Percentiles rank a stretch among this genome's conserved stretches.
phyloP scores from a whole-genome alignment of 2,113 vertebrate species.

The Egretta garzetta region DNA sequence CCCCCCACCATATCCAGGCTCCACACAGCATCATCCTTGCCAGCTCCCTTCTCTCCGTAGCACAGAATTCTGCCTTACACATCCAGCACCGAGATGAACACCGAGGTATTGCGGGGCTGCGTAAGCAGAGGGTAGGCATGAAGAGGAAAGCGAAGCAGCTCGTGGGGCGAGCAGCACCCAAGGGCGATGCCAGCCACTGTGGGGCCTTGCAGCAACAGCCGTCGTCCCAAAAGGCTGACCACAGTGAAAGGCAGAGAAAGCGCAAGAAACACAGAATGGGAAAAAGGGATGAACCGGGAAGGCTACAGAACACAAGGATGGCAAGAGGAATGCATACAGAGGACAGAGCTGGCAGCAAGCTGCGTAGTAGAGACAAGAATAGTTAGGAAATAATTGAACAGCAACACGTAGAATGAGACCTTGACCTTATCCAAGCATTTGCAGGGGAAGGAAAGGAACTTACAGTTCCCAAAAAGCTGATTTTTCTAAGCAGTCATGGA shows the following conservation, averaged over 20 bases:
- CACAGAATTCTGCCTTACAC: neutral
- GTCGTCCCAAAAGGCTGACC: neutral
- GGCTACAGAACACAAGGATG: neutral
- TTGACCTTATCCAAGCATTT: neutral
- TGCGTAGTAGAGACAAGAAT: accelerated
- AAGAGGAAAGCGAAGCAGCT: neutral
- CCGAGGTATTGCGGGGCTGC: neutral
- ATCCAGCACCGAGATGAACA: neutral
- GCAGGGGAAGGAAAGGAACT: neutral
- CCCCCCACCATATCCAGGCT: neutral
- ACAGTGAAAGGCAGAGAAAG: neutral
- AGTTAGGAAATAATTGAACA: neutral
- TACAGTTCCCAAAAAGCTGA: neutral
- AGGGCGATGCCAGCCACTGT: neutral
- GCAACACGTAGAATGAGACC: neutral
- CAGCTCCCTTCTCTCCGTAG: neutral
- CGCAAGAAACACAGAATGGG: neutral
- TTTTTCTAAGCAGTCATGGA: neutral
- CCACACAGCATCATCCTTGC: neutral
- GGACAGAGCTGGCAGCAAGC: neutral
- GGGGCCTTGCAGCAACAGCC: neutral
- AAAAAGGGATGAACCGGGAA: neutral
- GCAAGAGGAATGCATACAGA: neutral
- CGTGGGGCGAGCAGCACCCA: neutral
- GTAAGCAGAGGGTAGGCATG: neutral